Conservation (phyloP, 2,888 invertebrate genomes). For the Cybosia mesomella region DNA sequence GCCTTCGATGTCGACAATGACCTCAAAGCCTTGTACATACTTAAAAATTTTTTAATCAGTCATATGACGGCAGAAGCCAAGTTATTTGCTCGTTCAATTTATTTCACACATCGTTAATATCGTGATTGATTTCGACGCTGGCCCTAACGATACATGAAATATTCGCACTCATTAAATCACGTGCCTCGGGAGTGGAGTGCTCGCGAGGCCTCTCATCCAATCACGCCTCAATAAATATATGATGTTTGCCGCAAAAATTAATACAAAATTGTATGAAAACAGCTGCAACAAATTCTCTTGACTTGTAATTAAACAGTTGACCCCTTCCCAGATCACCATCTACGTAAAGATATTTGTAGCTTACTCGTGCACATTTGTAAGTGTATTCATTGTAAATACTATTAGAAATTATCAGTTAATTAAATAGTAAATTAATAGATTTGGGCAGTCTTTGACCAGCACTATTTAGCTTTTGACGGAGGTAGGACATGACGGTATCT, state of each 20-base stretch:
- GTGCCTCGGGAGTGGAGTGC: conserved; percentile 71
- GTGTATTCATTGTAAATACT: too few relatives aligned
- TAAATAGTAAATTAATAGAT: too few relatives aligned
- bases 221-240: conserved; percentile 74
- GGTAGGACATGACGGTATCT: too few relatives aligned
- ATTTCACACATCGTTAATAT: conserved; percentile 82
- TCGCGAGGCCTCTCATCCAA: conserved; percentile 71
- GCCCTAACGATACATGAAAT: conserved; percentile 84
- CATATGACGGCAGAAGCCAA: conserved; percentile 46
- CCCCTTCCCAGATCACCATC: neutral
- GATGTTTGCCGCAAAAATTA: conserved; percentile 63
- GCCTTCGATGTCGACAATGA: neutral
- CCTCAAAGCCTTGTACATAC: too few relatives aligned
- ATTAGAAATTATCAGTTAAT: too few relatives aligned
- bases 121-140: conserved; percentile 82
- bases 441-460: too few relatives aligned
- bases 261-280: conserved; percentile 55
- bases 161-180: conserved; percentile 83
- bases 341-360: neutral
- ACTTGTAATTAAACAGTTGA: conserved; percentile 10
- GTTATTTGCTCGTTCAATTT: conserved; percentile 75
- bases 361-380: too few relatives aligned
- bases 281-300: conserved; percentile 29
- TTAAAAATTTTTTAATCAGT: conserved; percentile 43
- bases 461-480: too few relatives aligned